phyloP scores from a whole-genome alignment of 1,140 invertebrate genomes.

The Limonius californicus region DNA sequence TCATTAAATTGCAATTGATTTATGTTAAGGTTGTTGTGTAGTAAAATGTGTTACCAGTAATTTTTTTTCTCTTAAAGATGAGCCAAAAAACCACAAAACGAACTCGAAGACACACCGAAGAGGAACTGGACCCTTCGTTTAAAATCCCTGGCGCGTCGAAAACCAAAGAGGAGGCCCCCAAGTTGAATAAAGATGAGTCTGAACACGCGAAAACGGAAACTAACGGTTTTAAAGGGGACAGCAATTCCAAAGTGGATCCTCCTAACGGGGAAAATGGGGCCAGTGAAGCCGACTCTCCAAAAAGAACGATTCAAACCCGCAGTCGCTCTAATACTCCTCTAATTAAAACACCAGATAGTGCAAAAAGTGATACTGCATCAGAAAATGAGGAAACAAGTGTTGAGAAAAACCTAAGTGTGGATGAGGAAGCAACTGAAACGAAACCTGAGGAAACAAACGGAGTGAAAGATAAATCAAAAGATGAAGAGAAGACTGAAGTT shows the following conservation, averaged over 20 bases:
- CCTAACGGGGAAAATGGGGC: not conserved
- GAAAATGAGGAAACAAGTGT: not conserved
- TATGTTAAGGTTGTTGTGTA: too few species aligned
- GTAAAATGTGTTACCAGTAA: not conserved
- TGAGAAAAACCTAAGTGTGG: not conserved
- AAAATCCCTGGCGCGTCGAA: not conserved
- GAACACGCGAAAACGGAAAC: not conserved
- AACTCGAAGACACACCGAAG: not conserved
- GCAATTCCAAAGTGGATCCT: not conserved
- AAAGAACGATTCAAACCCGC: not conserved
- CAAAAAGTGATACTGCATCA: not conserved
- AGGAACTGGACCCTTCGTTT: not conserved
- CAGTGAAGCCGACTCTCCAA: not conserved
- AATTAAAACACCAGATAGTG: not conserved
- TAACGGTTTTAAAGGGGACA: not conserved
- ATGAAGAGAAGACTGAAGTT: not conserved
- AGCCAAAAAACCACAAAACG: not conserved
- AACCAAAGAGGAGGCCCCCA: not conserved
- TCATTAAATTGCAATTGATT: not conserved
- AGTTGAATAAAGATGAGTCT: not conserved
- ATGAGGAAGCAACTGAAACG: too few species aligned
- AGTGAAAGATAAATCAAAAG: not conserved
- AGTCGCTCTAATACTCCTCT: constrained; percentile 1
- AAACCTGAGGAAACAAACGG: not conserved
- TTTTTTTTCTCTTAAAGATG: not conserved